phyloP scores from a whole-genome alignment of 1,140 invertebrate species.

The Portunus trituberculatus region DNA sequence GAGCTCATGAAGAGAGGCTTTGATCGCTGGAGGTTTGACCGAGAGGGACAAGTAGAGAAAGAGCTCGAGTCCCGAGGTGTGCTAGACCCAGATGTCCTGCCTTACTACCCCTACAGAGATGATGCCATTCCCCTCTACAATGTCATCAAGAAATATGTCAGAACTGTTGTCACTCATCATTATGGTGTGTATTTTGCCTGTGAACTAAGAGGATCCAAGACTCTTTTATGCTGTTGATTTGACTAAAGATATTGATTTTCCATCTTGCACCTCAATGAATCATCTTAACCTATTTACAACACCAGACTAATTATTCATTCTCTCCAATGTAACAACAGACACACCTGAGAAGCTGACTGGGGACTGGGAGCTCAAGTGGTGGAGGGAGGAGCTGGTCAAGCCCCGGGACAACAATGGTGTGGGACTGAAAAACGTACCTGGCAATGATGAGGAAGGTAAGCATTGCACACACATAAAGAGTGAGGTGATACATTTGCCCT shows the following conservation, averaged over 20 bases:
- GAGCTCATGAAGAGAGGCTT: conserved; percentile 80
- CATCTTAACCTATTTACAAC: too few relatives aligned
- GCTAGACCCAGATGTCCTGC: conserved; percentile 80
- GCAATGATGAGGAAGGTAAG: conserved; percentile 79
- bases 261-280: too few relatives aligned
- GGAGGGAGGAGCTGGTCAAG: conserved; percentile 80
- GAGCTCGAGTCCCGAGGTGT: conserved; percentile 79
- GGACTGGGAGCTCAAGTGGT: conserved; percentile 81
- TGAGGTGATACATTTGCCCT: neutral
- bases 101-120: conserved; percentile 82
- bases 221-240: neutral
- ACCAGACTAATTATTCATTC: too few relatives aligned
- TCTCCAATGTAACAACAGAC: conserved; percentile 78
- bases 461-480: neutral
- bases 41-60: conserved; percentile 79
- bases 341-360: conserved; percentile 79
- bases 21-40: conserved; percentile 79
- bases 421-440: conserved; percentile 79
- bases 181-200: conserved; percentile 79
- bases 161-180: conserved; percentile 80
- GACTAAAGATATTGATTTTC: neutral
- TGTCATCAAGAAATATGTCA: conserved; percentile 81
- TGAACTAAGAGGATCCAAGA: too few relatives aligned
- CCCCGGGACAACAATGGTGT: conserved; percentile 79
- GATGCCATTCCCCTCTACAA: conserved; percentile 81